phyloP scores from a whole-genome alignment of 2,797 vertebrate species.

The Perodicticus potto region DNA sequence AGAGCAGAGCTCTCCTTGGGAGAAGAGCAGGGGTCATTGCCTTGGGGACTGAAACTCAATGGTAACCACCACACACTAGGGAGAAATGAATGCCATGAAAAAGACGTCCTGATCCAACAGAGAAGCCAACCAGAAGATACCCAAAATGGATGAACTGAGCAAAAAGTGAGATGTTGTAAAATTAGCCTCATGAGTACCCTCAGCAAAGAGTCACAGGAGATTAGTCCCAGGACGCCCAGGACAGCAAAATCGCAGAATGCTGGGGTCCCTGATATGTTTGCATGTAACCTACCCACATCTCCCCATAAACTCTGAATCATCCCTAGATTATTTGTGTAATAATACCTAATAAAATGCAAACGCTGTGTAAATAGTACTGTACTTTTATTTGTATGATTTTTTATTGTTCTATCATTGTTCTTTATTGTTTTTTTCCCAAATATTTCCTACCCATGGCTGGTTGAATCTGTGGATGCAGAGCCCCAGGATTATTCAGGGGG shows the following conservation, averaged over 20 bases:
- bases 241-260: neutral
- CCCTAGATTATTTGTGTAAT: neutral
- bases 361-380: neutral
- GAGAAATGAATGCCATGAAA: neutral
- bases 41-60: neutral
- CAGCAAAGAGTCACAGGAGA: neutral
- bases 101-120: neutral
- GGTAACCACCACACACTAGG: fast-evolving
- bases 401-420: neutral
- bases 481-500: neutral
- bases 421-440: neutral
- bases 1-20: neutral
- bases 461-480: neutral
- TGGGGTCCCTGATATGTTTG: neutral
- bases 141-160: neutral
- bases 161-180: neutral
- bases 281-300: neutral
- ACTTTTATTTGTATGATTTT: neutral
- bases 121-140: too few species aligned
- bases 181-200: neutral
- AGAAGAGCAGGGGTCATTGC: neutral
- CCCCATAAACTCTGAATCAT: fast-evolving
- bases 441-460: neutral
- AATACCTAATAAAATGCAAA: neutral
- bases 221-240: neutral